Percentiles rank a stretch among this genome's conserved stretches.
Evolutionary conservation across 2,113 vertebrate genomes (phyloP).

Genomic region (Synodontis membranacea): DNA sequence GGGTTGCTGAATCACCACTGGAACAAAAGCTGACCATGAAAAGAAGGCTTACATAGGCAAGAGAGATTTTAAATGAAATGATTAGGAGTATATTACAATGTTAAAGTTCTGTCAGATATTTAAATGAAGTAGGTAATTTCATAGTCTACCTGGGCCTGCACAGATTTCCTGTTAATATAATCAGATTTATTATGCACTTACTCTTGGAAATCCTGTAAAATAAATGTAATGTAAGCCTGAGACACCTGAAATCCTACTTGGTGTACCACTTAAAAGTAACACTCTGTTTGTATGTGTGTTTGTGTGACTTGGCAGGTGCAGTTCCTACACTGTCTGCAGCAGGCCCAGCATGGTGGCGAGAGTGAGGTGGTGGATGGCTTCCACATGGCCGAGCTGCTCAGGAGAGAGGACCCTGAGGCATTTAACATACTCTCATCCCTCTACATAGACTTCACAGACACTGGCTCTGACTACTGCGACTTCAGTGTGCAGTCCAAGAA

Average conservation of each 20-base stretch:
- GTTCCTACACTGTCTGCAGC: constrained; percentile 88
- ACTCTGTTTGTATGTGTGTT: neutral
- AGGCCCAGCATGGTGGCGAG: constrained; percentile 83
- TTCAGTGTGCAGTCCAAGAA: constrained; percentile 91
- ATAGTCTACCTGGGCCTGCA: neutral
- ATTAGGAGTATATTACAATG: neutral
- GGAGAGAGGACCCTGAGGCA: constrained; percentile 79
- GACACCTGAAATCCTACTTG: neutral
- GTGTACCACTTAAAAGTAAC: neutral
- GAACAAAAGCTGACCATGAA: neutral
- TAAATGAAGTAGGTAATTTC: neutral
- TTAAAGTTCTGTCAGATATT: neutral
- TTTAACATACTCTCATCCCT: constrained; percentile 81
- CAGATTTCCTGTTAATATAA: neutral
- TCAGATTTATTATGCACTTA: neutral
- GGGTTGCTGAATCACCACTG: neutral
- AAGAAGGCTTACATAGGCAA: neutral
- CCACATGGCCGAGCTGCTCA: constrained; percentile 77
- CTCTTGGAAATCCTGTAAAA: constrained; percentile 6
- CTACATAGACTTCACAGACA: constrained; percentile 84
- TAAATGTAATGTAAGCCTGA: neutral
- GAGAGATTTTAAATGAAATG: neutral
- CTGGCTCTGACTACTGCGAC: constrained; percentile 88
- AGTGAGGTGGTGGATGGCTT: constrained; percentile 90
- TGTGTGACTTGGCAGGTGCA: constrained; percentile 79